Percentiles rank a stretch among this genome's conserved stretches.
Evolutionary conservation across 2,113 vertebrate genomes (phyloP).

Genomic region (Benitochromis conjunctus): DNA sequence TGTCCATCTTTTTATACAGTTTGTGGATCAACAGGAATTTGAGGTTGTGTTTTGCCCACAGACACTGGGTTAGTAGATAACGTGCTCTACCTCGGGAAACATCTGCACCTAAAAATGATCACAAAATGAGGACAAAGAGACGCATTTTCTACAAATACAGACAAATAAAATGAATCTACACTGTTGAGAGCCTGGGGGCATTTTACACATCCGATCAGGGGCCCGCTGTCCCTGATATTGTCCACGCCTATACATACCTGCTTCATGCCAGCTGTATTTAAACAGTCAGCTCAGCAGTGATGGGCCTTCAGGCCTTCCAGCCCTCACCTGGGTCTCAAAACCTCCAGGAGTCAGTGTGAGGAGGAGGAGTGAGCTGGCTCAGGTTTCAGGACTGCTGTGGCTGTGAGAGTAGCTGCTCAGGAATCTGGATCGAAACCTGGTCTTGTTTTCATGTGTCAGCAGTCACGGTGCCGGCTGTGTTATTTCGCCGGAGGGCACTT

Average conservation of each 20-base stretch:
- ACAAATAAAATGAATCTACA: not conserved
- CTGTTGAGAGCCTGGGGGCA: not conserved
- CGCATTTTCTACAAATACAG: not conserved
- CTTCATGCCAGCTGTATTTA: not conserved
- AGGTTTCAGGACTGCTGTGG: not conserved
- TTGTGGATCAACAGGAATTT: not conserved
- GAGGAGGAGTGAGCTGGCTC: not conserved
- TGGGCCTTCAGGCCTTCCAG: not conserved
- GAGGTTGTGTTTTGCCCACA: not conserved
- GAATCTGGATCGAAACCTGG: not conserved
- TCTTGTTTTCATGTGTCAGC: conserved; percentile 43
- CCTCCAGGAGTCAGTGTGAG: not conserved
- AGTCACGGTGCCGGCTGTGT: conserved; percentile 5
- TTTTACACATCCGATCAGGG: not conserved
- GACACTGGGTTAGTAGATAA: not conserved
- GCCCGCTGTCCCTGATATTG: not conserved
- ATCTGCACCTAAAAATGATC: not conserved
- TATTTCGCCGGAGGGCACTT: conserved; percentile 40
- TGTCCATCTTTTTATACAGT: not conserved
- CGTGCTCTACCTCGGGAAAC: not conserved
- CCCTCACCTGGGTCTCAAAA: not conserved
- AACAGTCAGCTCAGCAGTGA: not conserved
- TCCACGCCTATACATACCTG: not conserved
- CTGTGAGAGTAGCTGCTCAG: not conserved
- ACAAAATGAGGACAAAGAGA: not conserved